Evolutionary conservation across 2,113 vertebrate species (phyloP), one percentile per base, ranked within the genome.

Genomic region (Pimephales promelas): DNA sequence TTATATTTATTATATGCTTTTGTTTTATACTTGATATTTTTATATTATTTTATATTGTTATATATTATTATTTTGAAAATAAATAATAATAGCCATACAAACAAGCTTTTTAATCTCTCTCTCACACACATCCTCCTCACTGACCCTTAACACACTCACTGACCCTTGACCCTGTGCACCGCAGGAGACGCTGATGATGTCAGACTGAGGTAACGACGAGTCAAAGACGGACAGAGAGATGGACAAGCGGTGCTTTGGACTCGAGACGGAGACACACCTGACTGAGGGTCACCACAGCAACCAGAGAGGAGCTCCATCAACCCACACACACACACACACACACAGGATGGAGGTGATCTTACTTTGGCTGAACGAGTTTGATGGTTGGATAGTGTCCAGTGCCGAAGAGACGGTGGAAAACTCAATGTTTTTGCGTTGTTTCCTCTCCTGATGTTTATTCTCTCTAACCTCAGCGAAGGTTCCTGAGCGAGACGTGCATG

Each of bases 141-240:
- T 40, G 36, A 40, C 36, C 36, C 36, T 40, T 40, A 8, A 40
- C 11, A 4, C 4, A 2, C 52, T 54, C 52, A 1, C 86, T 85
- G 83, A 78, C 75, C 56, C 16, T 22, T 78, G 76, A 45, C 76
- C 52, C 85, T 92, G 80, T 92, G n/a, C 90, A 88, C 90, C 84
- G 72, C 87, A 95, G 94, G 93, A 94, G 94, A 94, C 93, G 94
- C 92, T 95, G 94, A 95, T 84, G 85, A 88, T 90, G 89, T 89
- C 89, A 81, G 88, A 87, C 76, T 45, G 86, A 83, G 82, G 88
- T 79, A 89, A 77, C 45, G 82, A 92, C 83, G 81, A 89, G 86
- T 74, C 76, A 88, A 79, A 81, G 79, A 88, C 52, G 79, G 85
- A 86, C 88, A 78, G 86, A 85, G 87, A 78, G 90, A 84, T 85